A percentile compares a stretch with the other conserved stretches of the same genome.
Evolutionary conservation across 1,140 invertebrate genomes (phyloP).

Genomic region (Brachionus plicatilis): DNA sequence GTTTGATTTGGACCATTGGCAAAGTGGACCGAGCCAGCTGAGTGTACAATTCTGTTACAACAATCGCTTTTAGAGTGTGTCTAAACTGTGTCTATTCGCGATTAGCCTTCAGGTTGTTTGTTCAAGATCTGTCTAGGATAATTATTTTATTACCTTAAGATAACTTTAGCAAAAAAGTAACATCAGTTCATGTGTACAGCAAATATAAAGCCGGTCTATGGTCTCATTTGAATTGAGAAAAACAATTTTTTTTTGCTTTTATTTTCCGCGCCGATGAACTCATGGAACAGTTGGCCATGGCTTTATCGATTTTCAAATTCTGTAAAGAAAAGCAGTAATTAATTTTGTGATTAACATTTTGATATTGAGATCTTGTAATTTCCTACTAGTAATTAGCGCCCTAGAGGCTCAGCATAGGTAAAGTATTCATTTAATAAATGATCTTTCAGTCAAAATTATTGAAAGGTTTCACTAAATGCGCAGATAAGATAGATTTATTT

Average conservation of each 20-base stretch:
- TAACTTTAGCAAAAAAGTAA: neutral
- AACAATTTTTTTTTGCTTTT: neutral
- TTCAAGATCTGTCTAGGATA: neutral
- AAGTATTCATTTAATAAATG: neutral
- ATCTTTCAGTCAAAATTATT: slow-evolving; percentile 13
- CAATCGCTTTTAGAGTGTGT: neutral
- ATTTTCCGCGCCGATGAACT: neutral
- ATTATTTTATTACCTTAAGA: neutral
- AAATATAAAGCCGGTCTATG: neutral
- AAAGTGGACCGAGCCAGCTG: neutral
- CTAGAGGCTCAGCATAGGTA: neutral
- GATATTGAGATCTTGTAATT: neutral
- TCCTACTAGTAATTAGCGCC: neutral
- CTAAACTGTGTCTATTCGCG: neutral
- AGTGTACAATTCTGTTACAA: neutral
- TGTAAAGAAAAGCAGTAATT: neutral
- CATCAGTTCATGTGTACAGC: neutral
- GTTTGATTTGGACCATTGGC: neutral
- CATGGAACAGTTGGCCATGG: slow-evolving; percentile 18
- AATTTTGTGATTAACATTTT: slow-evolving; percentile 4
- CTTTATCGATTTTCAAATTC: neutral
- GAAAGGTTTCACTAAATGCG: neutral
- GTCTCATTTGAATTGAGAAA: neutral
- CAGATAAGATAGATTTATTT: slow-evolving; percentile 36
- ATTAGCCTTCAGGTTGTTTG: neutral